These are phyloP conservation scores for Fissipunctia ypsillon DNA, from an alignment of 2,888 invertebrate species.

Conservation along the genomic window DNA sequence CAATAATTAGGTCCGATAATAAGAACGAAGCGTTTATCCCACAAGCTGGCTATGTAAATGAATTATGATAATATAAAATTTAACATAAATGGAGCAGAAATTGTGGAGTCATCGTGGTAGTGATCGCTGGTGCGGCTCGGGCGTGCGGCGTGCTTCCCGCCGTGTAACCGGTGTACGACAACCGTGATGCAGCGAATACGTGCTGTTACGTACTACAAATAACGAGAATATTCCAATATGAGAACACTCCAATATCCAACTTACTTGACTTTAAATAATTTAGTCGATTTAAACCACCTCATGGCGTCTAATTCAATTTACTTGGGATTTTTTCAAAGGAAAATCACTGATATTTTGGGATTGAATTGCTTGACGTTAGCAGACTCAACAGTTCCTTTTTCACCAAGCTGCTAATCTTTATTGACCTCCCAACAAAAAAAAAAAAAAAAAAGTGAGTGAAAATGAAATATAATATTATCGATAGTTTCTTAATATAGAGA, in stretches of 20 bases:
- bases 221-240: conserved; percentile 54
- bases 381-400: not conserved
- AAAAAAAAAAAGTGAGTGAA: not conserved
- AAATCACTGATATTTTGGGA: not conserved
- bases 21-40: conserved; percentile 82
- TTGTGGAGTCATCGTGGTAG: conserved; percentile 85
- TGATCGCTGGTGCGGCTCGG: conserved; percentile 73
- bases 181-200: conserved; percentile 83
- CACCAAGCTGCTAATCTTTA: no score
- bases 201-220: conserved; percentile 46
- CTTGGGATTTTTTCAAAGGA: no score
- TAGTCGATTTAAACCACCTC: not conserved
- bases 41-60: conserved; percentile 86
- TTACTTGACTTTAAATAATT: not conserved
- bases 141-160: conserved; percentile 73
- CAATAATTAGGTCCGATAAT: conserved; percentile 88
- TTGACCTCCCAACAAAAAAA: not conserved
- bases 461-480: not conserved
- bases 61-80: conserved; percentile 87
- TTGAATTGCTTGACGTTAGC: not conserved
- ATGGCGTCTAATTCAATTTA: not conserved
- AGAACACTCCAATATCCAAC: conserved; percentile 10
- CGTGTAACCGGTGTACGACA: conserved; percentile 77
- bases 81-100: conserved; percentile 87
- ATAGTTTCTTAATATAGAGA: not conserved